Evolutionary conservation across 2,888 invertebrate species (phyloP).

Genomic region (Drosophila percnosoma): DNA sequence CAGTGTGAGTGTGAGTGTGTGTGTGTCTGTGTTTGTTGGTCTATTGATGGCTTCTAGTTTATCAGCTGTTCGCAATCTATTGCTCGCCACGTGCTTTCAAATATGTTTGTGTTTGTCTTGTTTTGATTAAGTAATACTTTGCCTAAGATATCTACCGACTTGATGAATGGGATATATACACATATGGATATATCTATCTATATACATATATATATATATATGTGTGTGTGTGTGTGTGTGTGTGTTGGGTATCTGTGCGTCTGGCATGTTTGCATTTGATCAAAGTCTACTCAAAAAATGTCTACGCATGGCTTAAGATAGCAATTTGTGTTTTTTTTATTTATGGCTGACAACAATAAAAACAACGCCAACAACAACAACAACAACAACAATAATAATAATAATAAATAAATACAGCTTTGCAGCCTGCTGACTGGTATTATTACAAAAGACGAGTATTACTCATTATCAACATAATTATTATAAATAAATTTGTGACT

Average conservation of each 20-base stretch:
- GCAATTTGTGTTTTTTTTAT: slow-evolving; percentile 12
- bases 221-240: neutral
- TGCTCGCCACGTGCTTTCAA: slow-evolving; percentile 47
- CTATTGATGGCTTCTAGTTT: slow-evolving; percentile 20
- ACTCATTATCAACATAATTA: slow-evolving; percentile 55
- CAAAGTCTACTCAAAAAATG: neutral
- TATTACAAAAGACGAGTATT: slow-evolving; percentile 35
- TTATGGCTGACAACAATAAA: neutral
- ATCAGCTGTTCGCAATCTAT: slow-evolving; percentile 35
- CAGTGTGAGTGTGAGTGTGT: slow-evolving; percentile 2
- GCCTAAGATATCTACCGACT: neutral
- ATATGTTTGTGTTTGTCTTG: slow-evolving; percentile 8
- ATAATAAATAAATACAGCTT: neutral
- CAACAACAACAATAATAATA: neutral
- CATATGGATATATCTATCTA: neutral
- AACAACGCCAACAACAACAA: neutral
- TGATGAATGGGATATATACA: neutral
- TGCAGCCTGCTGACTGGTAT: neutral
- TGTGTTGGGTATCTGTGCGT: slow-evolving; percentile 11
- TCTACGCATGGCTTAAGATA: slow-evolving; percentile 31
- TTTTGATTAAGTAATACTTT: neutral
- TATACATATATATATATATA: neutral
- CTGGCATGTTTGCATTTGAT: neutral
- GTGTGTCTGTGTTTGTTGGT: slow-evolving; percentile 10
- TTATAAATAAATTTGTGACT: slow-evolving; percentile 42